phyloP scores from a whole-genome alignment of 2,888 invertebrate species.

The Drosophila paramelanica region DNA sequence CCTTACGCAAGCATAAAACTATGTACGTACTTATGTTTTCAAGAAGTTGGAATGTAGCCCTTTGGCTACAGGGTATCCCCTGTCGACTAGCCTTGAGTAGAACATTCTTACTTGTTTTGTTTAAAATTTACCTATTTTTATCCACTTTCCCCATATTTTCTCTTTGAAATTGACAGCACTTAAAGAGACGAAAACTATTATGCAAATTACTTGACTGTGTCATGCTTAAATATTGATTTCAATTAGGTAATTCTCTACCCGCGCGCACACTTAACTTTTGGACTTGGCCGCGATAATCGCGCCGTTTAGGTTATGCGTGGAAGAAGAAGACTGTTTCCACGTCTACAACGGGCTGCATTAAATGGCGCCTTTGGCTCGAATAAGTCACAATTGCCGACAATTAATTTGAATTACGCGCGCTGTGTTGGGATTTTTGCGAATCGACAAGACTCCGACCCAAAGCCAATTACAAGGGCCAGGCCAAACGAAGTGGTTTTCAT shows the following conservation, averaged over 20 bases:
- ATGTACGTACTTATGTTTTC: too few species aligned
- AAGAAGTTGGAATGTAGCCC: too few species aligned
- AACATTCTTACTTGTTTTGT: too few species aligned
- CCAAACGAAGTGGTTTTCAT: slow-evolving; percentile 50
- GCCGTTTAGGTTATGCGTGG: slow-evolving; percentile 35
- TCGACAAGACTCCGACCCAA: slow-evolving; percentile 43
- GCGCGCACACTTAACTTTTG: neutral
- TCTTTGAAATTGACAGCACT: too few species aligned
- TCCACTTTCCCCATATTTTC: too few species aligned
- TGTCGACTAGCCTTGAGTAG: too few species aligned
- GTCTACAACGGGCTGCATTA: slow-evolving; percentile 45
- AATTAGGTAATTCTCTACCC: slow-evolving; percentile 25
- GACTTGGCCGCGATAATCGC: slow-evolving; percentile 29
- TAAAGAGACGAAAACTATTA: slow-evolving; percentile 1
- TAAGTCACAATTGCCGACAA: slow-evolving; percentile 78
- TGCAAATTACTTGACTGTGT: slow-evolving; percentile 11
- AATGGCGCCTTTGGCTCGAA: slow-evolving; percentile 76
- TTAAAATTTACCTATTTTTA: too few species aligned
- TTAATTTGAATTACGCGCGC: slow-evolving; percentile 78
- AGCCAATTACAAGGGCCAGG: slow-evolving; percentile 70
- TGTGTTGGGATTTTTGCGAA: slow-evolving; percentile 70
- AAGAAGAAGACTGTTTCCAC: slow-evolving; percentile 4
- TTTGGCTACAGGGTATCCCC: too few species aligned
- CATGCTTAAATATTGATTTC: slow-evolving; percentile 37
- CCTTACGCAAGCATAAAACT: too few species aligned